These are phyloP conservation scores for Acronicta alni DNA, from an alignment of 2,888 invertebrate genomes.

Conservation along the genomic window DNA sequence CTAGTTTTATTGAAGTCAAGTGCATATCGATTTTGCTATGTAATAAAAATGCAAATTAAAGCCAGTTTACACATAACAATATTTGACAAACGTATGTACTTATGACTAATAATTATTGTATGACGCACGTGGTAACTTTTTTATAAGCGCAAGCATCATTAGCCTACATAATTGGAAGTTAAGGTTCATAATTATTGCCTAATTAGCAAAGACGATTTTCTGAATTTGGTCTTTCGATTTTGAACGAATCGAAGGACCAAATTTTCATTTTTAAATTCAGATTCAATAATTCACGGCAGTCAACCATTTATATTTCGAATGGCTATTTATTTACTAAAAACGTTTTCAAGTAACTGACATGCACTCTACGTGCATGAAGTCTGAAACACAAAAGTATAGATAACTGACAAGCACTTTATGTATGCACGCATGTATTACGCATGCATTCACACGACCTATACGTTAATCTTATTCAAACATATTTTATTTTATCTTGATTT, in stretches of 20 bases:
- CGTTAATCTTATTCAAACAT: neutral
- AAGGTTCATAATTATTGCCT: neutral
- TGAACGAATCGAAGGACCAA: no score
- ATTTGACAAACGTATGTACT: slow-evolving; percentile 17
- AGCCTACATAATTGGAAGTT: neutral
- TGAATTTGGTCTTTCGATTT: neutral
- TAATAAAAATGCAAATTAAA: slow-evolving; percentile 47
- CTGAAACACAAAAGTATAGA: neutral
- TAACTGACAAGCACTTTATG: slow-evolving; percentile 3
- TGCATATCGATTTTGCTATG: slow-evolving; percentile 43
- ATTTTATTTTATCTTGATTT: slow-evolving; percentile 1
- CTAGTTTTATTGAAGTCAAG: slow-evolving; percentile 48
- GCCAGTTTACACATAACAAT: slow-evolving; percentile 28
- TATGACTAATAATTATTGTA: slow-evolving; percentile 11
- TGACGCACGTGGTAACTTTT: slow-evolving; percentile 4
- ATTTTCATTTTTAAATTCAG: no score
- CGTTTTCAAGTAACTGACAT: neutral
- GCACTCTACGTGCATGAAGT: neutral
- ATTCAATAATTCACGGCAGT: no score
- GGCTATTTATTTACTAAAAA: neutral
- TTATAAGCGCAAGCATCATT: neutral
- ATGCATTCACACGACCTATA: no score
- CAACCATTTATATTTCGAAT: no score
- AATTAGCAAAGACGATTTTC: neutral
- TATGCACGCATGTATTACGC: neutral